A percentile compares a stretch with the other conserved stretches of the same genome.
Evolutionary conservation across 2,113 vertebrate genomes (phyloP).

Genomic region (Lepus europaeus): DNA sequence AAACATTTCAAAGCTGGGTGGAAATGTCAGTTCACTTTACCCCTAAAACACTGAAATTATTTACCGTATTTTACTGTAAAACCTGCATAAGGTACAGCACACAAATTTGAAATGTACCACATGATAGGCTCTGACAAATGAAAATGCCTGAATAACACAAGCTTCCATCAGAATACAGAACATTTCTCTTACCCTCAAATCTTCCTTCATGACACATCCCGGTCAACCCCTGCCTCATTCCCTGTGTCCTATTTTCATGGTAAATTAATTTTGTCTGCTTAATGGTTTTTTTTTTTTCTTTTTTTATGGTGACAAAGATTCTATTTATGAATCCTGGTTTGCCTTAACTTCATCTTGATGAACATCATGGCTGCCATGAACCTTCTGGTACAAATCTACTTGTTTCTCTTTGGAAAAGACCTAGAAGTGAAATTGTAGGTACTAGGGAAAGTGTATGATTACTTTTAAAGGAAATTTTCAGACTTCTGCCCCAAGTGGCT

Average conservation of each 20-base stretch:
- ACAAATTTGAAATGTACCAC: not conserved
- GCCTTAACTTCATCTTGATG: not conserved
- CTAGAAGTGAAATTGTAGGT: not conserved
- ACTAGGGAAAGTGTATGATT: not conserved
- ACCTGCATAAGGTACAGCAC: not conserved
- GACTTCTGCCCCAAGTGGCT: not conserved
- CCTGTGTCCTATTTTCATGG: not conserved
- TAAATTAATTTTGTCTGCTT: not conserved
- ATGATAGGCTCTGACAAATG: not conserved
- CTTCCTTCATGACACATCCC: not conserved
- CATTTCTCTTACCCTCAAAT: not conserved
- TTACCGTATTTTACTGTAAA: not conserved
- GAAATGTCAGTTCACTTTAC: not conserved
- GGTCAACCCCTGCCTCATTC: not conserved
- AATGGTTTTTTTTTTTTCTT: not conserved
- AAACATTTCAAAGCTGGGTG: conserved; percentile 12
- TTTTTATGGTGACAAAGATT: not conserved
- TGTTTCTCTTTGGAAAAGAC: not conserved
- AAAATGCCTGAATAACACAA: not conserved
- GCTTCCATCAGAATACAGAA: not conserved
- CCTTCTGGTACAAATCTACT: not conserved
- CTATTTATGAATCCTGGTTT: not conserved
- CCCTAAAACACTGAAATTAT: not conserved
- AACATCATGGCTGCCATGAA: not conserved
- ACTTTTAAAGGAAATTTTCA: not conserved